Base-by-base conservation (phyloP, 2,797 vertebrate species). In the Arrhamphus sclerolepis region DNA sequence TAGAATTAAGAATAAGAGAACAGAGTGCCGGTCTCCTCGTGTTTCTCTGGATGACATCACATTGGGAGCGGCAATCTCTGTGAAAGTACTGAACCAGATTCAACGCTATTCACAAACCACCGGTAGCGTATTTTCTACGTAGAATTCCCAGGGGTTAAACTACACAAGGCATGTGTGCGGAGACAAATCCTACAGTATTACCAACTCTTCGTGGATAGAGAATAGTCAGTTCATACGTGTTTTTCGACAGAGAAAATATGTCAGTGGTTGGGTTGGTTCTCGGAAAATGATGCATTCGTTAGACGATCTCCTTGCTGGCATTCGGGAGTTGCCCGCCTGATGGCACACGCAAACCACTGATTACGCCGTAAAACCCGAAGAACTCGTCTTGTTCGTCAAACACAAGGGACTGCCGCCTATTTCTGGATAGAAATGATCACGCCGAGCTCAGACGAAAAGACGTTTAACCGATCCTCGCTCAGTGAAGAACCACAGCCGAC, bases 81-180 rank as follows among this genome's bases (percentile, higher is more conserved):
- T 19, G 14, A 31, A 11, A n/a, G 70, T 71, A 56, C 44, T 20
- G 83, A 62, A 16, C 48, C 62, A 1, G 39, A 77, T 67, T 86
- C 80, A 68, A 72, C 68, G 72, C 56, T 74, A 72, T 89, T 85
- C 87, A 75, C 78, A 43, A 89, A 83, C 82, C 87, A 81, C 77
- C 70, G 19, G 80, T 75, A 83, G 82, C 85, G 84, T 87, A 42
- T 69, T 86, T 83, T 56, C 79, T 81, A 80, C 69, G 69, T 77
- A 77, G 70, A 54, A 86, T 77, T 73, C 60, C 67, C 46, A 46
- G 60, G 70, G 75, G 61, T 61, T 2, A 22, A 21, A 21, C 62
- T 67, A 58, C 60, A 63, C 47, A 24, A 49, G 62, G 71, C 72
- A 81, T 81, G 79, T 82, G 75, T 83, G 75, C 89, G 89, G 79